Base-by-base conservation (phyloP, 2,113 vertebrate genomes). In the Notarius lentiginosus region DNA sequence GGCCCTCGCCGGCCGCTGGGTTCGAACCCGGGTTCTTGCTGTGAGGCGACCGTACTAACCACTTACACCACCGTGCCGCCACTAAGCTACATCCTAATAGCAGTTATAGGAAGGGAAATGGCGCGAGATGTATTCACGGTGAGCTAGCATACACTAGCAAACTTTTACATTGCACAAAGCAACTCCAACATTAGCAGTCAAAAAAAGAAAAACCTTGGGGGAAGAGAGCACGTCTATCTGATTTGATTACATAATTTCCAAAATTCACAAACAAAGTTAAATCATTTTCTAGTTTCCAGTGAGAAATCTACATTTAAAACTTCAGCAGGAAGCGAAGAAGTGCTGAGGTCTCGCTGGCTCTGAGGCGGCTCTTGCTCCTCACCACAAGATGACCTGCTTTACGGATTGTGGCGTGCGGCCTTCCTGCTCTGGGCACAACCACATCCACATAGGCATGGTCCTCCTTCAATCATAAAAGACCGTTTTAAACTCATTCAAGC, bases 381-480 rank as follows among this genome's bases (percentile, higher is more conserved):
- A 92, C 94, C 93, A 90, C 94, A 93, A 87, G 90, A 90, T 92
- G 89, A 91, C 92, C 88, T 89, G 91, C 92, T 93, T 90, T 93
- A 94, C 92, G 56, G 87, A 92, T 91, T 93, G 92, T 83, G 91
- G 94, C 89, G 90, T 89, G 80, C 92, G 92, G 90, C 92, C 93
- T 94, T 95, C 93, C 94, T 92, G 94, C 91, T 94, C 90, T 90
- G 92, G 91, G 88, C 88, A 92, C 85, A 89, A 90, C 91, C 92
- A 94, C 93, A 94, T 94, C 93, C 77, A 93, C 93, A 94, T 94
- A 90, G 87, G 88, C 89, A 88, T 81, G 87, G 90, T 84, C 34
- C n/a, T 86, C 84, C 88, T 85, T 70, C 58, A 68, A 83, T 82
- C 61, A 80, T 85, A 82, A 91, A 89, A 82, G 88, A 87, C 63